These are phyloP conservation scores for Melanostoma scalare DNA, from an alignment of 2,888 invertebrate species.

Conservation along the genomic window DNA sequence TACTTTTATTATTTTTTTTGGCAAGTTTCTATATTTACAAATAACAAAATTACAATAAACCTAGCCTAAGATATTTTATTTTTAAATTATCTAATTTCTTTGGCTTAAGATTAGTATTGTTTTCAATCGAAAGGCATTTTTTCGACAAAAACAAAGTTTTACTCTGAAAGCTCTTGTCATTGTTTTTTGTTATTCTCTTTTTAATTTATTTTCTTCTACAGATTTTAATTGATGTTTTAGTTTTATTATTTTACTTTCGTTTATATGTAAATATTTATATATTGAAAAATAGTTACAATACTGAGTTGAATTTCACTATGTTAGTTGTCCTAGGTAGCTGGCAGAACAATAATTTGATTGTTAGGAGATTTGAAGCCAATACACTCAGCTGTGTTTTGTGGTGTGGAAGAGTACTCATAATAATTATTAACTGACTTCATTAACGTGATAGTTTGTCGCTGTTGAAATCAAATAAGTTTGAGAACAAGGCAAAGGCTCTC, in stretches of 20 bases:
- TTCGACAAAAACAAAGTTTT: conserved; percentile 56
- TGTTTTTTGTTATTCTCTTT: conserved; percentile 22
- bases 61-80: conserved; percentile 38
- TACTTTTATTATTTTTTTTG: conserved; percentile 6
- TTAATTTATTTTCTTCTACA: conserved; percentile 9
- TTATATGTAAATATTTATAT: conserved; percentile 26
- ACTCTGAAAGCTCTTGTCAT: conserved; percentile 59
- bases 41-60: conserved; percentile 52
- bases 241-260: conserved; percentile 2
- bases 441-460: too few relatives aligned
- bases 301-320: conserved; percentile 11
- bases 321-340: neutral
- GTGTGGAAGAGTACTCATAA: too few relatives aligned
- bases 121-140: conserved; percentile 59
- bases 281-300: conserved; percentile 35
- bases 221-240: conserved; percentile 9
- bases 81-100: conserved; percentile 28
- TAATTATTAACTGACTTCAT: too few relatives aligned
- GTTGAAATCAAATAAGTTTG: too few relatives aligned
- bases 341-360: neutral
- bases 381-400: too few relatives aligned
- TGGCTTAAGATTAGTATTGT: conserved; percentile 19
- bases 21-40: conserved; percentile 43
- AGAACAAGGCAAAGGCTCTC: too few relatives aligned
- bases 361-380: too few relatives aligned